A percentile compares a stretch with the other conserved stretches of the same genome.
These are phyloP conservation scores for Acanthurus lineatus DNA, from an alignment of 2,797 vertebrate species.

Conservation along the genomic window DNA sequence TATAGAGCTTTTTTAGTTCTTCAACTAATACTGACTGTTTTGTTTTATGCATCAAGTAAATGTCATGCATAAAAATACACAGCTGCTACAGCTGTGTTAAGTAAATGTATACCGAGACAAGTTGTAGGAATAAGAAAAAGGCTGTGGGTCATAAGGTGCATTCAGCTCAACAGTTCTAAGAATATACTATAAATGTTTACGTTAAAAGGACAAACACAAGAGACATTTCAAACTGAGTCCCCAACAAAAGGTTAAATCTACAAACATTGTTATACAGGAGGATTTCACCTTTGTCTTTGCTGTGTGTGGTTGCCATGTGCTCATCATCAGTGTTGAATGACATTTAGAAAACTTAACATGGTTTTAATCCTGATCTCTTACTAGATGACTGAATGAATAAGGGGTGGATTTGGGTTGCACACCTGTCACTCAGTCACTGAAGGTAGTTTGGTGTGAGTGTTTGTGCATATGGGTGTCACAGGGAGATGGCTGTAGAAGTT, in stretches of 20 bases:
- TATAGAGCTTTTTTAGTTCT: neutral
- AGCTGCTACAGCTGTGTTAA: neutral
- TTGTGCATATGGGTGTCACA: constrained; percentile 3
- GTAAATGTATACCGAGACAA: neutral
- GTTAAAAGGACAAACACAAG: neutral
- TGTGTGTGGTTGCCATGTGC: constrained; percentile 17
- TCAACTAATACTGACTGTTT: constrained; percentile 1
- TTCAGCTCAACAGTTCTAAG: neutral
- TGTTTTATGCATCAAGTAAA: neutral
- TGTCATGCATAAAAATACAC: neutral
- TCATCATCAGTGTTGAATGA: constrained; percentile 33
- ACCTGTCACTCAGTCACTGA: neutral
- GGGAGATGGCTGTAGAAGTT: too few relatives aligned
- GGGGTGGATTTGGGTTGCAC: constrained; percentile 9
- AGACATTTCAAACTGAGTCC: constrained; percentile 12
- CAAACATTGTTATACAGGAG: constrained; percentile 23
- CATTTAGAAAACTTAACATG: constrained; percentile 46
- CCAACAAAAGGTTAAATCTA: constrained; percentile 36
- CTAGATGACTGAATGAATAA: constrained; percentile 25
- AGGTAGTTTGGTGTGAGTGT: neutral
- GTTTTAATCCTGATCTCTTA: constrained; percentile 75
- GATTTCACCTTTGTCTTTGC: constrained; percentile 32
- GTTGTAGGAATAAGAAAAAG: neutral
- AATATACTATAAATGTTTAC: too few relatives aligned
- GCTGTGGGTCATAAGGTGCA: neutral